Evolutionary conservation across 2,797 vertebrate species (phyloP).

Genomic region (Platalea minor): DNA sequence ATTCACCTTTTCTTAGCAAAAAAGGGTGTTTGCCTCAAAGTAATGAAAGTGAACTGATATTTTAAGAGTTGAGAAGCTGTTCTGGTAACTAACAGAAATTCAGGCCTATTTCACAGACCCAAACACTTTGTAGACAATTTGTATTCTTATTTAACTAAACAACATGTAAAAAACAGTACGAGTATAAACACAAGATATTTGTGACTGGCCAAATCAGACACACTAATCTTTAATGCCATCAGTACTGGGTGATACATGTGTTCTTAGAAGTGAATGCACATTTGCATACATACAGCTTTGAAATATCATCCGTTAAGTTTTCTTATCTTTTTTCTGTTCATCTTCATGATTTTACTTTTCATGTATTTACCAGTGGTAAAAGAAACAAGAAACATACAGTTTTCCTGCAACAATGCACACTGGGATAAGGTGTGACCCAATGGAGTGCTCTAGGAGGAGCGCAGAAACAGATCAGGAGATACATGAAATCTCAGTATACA

Average conservation of each 20-base stretch:
- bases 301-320: not conserved
- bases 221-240: not conserved
- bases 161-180: not conserved
- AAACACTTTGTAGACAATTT: not conserved
- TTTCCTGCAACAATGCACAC: fast-evolving
- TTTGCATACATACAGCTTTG: not conserved
- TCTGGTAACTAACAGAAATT: not conserved
- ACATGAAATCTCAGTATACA: not conserved
- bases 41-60: not conserved
- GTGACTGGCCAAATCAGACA: not conserved
- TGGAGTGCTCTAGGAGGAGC: not conserved
- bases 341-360: not conserved
- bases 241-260: not conserved
- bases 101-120: not conserved
- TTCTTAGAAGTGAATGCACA: not conserved
- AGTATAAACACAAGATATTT: not conserved
- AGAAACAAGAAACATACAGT: not conserved
- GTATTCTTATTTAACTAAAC: not conserved
- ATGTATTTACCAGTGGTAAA: not conserved
- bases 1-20: not conserved
- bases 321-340: not conserved
- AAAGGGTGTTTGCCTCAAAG: not conserved
- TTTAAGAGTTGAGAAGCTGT: not conserved
- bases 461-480: not conserved
- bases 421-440: not conserved